Conservation (phyloP, 1,140 invertebrate species). For the Macrobrachium rosenbergii region DNA sequence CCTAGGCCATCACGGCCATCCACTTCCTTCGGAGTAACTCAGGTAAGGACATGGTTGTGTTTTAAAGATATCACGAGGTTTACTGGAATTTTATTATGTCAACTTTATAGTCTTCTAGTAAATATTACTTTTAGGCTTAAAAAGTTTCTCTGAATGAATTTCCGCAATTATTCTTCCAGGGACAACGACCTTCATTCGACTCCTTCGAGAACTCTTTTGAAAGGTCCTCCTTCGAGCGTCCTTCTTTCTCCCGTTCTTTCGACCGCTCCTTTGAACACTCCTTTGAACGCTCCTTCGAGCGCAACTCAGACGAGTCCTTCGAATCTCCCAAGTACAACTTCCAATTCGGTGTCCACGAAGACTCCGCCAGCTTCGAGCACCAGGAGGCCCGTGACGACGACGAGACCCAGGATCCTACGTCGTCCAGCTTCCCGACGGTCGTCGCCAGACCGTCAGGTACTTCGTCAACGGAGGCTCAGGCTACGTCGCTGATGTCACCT, state of each 20-base stretch:
- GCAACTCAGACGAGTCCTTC: too few relatives aligned
- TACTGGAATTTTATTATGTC: too few relatives aligned
- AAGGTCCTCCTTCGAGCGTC: too few relatives aligned
- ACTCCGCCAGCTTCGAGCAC: constrained; percentile 23
- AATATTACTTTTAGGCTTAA: too few relatives aligned
- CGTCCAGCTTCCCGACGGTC: constrained; percentile 43
- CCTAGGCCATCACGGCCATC: not conserved
- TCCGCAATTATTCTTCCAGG: not conserved
- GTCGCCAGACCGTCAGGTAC: constrained; percentile 31
- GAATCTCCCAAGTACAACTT: not conserved
- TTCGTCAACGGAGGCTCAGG: constrained; percentile 38
- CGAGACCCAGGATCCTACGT: constrained; percentile 37
- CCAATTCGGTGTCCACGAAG: not conserved
- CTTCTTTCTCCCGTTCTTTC: too few relatives aligned
- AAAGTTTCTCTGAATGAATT: too few relatives aligned
- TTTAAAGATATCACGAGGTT: too few relatives aligned
- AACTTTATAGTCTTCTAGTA: not conserved
- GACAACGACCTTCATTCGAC: not conserved
- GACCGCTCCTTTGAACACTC: too few relatives aligned
- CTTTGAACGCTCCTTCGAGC: too few relatives aligned
- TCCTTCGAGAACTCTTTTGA: not conserved
- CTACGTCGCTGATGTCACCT: constrained; percentile 41
- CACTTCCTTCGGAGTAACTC: too few relatives aligned
- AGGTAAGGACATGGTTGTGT: too few relatives aligned
- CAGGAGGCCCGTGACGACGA: constrained; percentile 29